These are phyloP conservation scores for Agriopis marginaria DNA, from an alignment of 2,888 invertebrate genomes.

Conservation along the genomic window DNA sequence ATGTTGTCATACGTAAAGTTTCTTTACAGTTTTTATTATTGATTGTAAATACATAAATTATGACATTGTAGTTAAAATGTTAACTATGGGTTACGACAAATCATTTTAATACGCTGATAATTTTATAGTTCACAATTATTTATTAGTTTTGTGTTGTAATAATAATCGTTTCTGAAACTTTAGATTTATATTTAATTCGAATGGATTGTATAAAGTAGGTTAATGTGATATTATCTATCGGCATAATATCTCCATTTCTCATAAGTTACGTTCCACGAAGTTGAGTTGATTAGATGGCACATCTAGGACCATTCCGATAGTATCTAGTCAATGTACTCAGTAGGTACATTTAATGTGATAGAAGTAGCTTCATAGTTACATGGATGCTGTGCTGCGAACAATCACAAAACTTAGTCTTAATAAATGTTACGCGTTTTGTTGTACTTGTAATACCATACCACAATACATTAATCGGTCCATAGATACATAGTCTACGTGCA, in stretches of 20 bases:
- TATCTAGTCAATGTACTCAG: constrained; percentile 73
- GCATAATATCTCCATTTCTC: constrained; percentile 45
- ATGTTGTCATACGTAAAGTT: constrained; percentile 77
- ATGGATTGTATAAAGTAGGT: constrained; percentile 84
- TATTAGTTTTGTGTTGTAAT: constrained; percentile 54
- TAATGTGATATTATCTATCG: constrained; percentile 64
- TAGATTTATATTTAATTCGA: constrained; percentile 53
- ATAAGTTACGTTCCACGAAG: constrained; percentile 45
- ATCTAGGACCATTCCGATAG: constrained; percentile 67
- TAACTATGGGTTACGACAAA: constrained; percentile 66
- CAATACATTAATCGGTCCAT: constrained; percentile 57
- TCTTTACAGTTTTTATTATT: constrained; percentile 72
- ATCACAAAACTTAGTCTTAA: constrained; percentile 67
- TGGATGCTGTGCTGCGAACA: constrained; percentile 66
- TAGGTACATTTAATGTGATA: constrained; percentile 73
- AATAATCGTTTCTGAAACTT: constrained; percentile 43
- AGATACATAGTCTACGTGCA: constrained; percentile 41
- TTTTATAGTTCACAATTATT: constrained; percentile 57
- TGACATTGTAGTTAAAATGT: constrained; percentile 67
- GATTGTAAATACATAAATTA: constrained; percentile 80
- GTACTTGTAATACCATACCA: constrained; percentile 45
- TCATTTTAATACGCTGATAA: constrained; percentile 58
- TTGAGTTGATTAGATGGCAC: constrained; percentile 46
- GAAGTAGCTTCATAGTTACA: constrained; percentile 62
- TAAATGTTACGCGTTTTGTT: constrained; percentile 60